A percentile compares a stretch with the other conserved stretches of the same genome.
These are phyloP conservation scores for Poecilia velifera DNA, from an alignment of 2,797 vertebrate genomes.

Conservation along the genomic window DNA sequence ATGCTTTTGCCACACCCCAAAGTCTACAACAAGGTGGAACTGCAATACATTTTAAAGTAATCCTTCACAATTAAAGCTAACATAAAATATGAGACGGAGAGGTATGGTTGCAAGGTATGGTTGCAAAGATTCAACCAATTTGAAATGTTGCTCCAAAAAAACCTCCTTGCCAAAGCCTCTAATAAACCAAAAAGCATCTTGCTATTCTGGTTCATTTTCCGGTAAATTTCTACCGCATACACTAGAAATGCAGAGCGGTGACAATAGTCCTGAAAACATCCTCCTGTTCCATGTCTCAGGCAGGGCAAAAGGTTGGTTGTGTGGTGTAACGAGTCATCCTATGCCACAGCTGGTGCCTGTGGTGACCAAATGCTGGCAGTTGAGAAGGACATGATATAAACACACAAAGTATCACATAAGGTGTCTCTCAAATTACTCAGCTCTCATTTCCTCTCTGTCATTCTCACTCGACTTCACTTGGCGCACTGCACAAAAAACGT, in stretches of 20 bases:
- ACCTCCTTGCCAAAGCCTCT: neutral
- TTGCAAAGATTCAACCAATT: neutral
- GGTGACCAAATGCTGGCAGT: conserved; percentile 15
- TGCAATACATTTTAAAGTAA: neutral
- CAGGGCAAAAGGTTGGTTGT: neutral
- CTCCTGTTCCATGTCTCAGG: neutral
- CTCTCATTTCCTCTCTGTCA: conserved; percentile 64
- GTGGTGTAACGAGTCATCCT: neutral
- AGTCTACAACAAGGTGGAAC: neutral
- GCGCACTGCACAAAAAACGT: conserved; percentile 57
- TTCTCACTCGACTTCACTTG: conserved; percentile 47
- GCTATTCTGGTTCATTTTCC: neutral
- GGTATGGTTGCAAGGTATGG: neutral
- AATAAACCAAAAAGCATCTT: neutral
- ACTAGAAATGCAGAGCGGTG: neutral
- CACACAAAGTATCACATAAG: conserved; percentile 33
- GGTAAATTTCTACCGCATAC: neutral
- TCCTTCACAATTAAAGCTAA: neutral
- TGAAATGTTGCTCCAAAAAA: neutral
- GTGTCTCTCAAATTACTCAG: conserved; percentile 47
- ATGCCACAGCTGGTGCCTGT: conserved; percentile 4
- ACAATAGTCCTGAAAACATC: neutral
- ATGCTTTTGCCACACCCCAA: neutral
- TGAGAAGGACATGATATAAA: conserved; percentile 14
- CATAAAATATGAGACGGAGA: neutral